A percentile compares a stretch with the other conserved stretches of the same genome.
Conservation (phyloP, 1,140 invertebrate genomes). For the Drosophila ohnishii region DNA sequence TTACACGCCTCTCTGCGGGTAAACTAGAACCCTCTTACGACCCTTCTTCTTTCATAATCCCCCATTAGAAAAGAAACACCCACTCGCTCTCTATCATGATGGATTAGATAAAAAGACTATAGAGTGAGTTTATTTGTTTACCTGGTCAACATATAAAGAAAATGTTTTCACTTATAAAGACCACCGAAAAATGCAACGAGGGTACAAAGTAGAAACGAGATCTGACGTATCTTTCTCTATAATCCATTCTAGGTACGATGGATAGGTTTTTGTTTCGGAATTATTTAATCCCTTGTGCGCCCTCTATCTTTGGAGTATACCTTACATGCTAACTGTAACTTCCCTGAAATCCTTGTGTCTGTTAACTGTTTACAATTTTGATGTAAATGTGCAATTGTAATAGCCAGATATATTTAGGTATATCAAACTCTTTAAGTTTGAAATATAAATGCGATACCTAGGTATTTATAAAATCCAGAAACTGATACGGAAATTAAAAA, state of each 20-base stretch:
- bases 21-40: neutral
- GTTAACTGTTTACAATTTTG: too few relatives aligned
- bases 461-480: too few relatives aligned
- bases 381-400: too few relatives aligned
- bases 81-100: neutral
- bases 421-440: too few relatives aligned
- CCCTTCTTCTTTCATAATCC: neutral
- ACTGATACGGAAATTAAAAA: too few relatives aligned
- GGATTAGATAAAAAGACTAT: slow-evolving; percentile 38
- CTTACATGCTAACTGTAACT: too few relatives aligned
- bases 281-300: slow-evolving; percentile 50
- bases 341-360: too few relatives aligned
- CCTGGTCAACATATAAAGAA: slow-evolving; percentile 42
- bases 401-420: too few relatives aligned
- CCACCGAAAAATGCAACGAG: slow-evolving; percentile 9
- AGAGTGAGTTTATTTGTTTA: slow-evolving; percentile 34
- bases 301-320: neutral
- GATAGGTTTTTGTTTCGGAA: slow-evolving; percentile 39
- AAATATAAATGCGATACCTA: too few relatives aligned
- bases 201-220: slow-evolving; percentile 3
- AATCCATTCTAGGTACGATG: slow-evolving; percentile 56
- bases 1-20: neutral
- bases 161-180: slow-evolving; percentile 34
- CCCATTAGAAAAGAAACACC: slow-evolving; percentile 12
- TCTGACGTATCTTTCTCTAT: slow-evolving; percentile 34